Evolutionary conservation across 2,888 invertebrate genomes (phyloP).

Genomic region (Yponomeuta plumbellus): DNA sequence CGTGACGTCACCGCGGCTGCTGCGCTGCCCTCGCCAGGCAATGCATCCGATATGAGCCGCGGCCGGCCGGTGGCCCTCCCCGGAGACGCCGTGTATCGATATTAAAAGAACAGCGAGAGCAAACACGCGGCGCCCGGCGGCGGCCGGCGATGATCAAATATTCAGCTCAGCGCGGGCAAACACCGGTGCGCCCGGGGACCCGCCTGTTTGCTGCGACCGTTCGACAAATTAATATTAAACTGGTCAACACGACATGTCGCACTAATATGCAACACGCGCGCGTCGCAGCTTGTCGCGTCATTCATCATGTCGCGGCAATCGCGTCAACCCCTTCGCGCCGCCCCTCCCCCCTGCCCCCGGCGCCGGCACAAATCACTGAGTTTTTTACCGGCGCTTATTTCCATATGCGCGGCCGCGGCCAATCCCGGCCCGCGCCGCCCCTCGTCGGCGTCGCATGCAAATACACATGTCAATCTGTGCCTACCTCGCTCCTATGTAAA

Average conservation of each 20-base stretch:
- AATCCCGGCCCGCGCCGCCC: slow-evolving; percentile 33
- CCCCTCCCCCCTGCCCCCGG: slow-evolving; percentile 14
- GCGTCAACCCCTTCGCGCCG: slow-evolving; percentile 49
- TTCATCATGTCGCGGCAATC: slow-evolving; percentile 58
- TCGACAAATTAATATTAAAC: slow-evolving; percentile 8
- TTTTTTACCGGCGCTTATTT: slow-evolving; percentile 35
- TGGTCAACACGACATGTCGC: background rate
- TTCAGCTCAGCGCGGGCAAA: background rate
- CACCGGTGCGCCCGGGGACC: background rate
- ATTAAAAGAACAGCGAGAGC: background rate
- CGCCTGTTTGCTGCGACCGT: slow-evolving; percentile 1
- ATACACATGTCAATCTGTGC: background rate
- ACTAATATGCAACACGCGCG: slow-evolving; percentile 17
- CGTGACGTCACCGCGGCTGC: too few relatives aligned
- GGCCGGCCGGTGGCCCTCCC: background rate
- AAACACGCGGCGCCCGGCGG: too few relatives aligned
- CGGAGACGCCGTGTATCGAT: background rate
- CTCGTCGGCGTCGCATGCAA: background rate
- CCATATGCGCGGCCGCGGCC: slow-evolving; percentile 32
- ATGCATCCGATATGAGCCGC: too few relatives aligned
- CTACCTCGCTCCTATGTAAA: background rate
- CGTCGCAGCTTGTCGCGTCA: slow-evolving; percentile 27
- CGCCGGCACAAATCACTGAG: slow-evolving; percentile 23
- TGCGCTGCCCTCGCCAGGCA: too few relatives aligned
- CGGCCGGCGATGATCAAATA: background rate